These are phyloP conservation scores for Acanthurus tractus DNA, from an alignment of 2,797 vertebrate species.

Conservation along the genomic window DNA sequence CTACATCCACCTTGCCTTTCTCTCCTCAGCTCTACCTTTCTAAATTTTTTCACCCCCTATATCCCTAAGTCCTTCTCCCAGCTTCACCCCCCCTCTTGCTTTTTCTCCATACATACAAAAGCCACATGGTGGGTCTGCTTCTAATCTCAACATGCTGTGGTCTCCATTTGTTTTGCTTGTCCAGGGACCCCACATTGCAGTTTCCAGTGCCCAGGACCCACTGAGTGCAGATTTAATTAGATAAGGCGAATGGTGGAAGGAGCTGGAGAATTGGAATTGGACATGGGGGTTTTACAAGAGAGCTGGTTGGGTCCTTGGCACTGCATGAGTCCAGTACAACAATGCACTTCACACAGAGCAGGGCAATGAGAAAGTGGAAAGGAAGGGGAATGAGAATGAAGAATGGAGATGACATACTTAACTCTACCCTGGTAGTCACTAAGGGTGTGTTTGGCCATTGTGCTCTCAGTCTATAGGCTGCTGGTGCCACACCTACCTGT, in stretches of 20 bases:
- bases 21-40: slow-evolving; percentile 42
- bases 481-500: slow-evolving; percentile 50
- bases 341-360: slow-evolving; percentile 75
- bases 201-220: slow-evolving; percentile 80
- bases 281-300: slow-evolving; percentile 80
- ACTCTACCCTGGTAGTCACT: slow-evolving; percentile 65
- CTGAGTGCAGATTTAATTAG: slow-evolving; percentile 87
- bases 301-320: slow-evolving; percentile 71
- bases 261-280: slow-evolving; percentile 84
- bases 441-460: slow-evolving; percentile 57
- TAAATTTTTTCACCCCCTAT: slow-evolving; percentile 25
- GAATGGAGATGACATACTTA: slow-evolving; percentile 77
- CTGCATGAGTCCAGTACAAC: slow-evolving; percentile 64
- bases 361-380: slow-evolving; percentile 77
- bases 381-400: slow-evolving; percentile 58
- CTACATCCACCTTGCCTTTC: slow-evolving; percentile 29
- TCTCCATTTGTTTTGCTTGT: slow-evolving; percentile 87
- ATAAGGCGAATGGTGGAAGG: slow-evolving; percentile 82
- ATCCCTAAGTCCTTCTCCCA: slow-evolving; percentile 38
- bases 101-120: slow-evolving; percentile 70
- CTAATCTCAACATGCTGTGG: slow-evolving; percentile 84
- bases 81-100: slow-evolving; percentile 24
- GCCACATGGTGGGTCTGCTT: slow-evolving; percentile 84
- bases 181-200: slow-evolving; percentile 81
- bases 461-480: slow-evolving; percentile 31